Evolutionary conservation across 2,888 invertebrate genomes (phyloP).

Genomic region (Hypomecis atomaria): DNA sequence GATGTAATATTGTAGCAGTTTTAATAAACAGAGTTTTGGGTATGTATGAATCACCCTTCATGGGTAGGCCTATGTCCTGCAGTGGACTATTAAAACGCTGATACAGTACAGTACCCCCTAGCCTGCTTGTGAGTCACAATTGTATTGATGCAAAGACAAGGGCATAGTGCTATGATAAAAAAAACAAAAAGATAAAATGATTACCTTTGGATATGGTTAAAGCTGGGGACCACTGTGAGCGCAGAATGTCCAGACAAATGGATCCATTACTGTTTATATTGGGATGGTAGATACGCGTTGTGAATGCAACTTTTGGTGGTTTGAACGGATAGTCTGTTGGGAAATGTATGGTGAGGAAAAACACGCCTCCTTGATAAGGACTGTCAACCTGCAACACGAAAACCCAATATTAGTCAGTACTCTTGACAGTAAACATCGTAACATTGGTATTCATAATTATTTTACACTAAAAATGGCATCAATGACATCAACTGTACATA

Average conservation of each 20-base stretch:
- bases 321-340: conserved; percentile 99
- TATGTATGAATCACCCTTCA: no score
- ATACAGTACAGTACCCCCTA: no score
- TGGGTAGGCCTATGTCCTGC: no score
- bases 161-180: not conserved
- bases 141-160: no score
- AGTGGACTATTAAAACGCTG: no score
- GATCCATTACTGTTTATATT: conserved; percentile 99
- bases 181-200: conserved; percentile 4
- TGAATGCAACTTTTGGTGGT: conserved; percentile 99
- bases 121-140: no score
- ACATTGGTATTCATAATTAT: not conserved
- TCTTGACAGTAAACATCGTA: not conserved
- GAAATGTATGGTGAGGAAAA: conserved; percentile 99
- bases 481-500: no score
- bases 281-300: conserved; percentile 99
- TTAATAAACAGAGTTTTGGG: no score
- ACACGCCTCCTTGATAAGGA: conserved; percentile 99
- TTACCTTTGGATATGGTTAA: conserved; percentile 99
- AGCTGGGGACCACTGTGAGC: conserved; percentile 99
- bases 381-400: conserved; percentile 94
- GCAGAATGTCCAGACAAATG: conserved; percentile 99
- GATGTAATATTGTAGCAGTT: no score
- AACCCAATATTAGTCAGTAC: not conserved
- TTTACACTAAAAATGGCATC: no score